phyloP scores from a whole-genome alignment of 2,888 invertebrate species.

The Spodoptera littoralis region DNA sequence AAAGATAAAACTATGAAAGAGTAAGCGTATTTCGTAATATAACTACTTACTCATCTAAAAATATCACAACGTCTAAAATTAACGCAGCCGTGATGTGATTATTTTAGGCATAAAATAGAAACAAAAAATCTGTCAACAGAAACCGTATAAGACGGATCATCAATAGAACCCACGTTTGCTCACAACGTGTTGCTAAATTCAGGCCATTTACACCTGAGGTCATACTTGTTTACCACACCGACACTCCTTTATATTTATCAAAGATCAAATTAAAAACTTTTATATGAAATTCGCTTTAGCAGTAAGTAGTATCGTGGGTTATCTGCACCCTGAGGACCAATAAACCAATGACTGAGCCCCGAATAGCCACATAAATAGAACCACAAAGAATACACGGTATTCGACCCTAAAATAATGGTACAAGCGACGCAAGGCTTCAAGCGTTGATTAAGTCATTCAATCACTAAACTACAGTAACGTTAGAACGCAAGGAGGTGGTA shows the following conservation, averaged over 20 bases:
- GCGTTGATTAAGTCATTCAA: slow-evolving; percentile 49
- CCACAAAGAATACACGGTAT: slow-evolving; percentile 26
- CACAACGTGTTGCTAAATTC: too few relatives aligned
- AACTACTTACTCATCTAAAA: too few relatives aligned
- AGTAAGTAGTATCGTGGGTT: background rate
- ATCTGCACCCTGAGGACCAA: slow-evolving; percentile 9
- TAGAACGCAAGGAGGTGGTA: slow-evolving; percentile 26
- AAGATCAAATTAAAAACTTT: background rate
- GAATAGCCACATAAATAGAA: slow-evolving; percentile 20
- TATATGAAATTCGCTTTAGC: slow-evolving; percentile 5
- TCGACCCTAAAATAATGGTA: slow-evolving; percentile 14
- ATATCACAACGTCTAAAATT: too few relatives aligned
- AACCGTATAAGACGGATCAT: too few relatives aligned
- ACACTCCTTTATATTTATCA: background rate
- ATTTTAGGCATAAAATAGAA: too few relatives aligned
- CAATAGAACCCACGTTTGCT: too few relatives aligned
- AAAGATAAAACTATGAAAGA: too few relatives aligned
- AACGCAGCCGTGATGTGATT: too few relatives aligned
- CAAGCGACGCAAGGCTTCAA: slow-evolving; percentile 44
- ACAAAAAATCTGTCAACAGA: too few relatives aligned
- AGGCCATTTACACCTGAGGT: too few relatives aligned
- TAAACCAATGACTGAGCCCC: slow-evolving; percentile 10
- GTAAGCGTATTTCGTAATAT: too few relatives aligned
- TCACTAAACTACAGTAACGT: slow-evolving; percentile 21
- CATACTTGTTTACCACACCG: too few relatives aligned